A percentile compares a stretch with the other conserved stretches of the same genome.
These are phyloP conservation scores for Catharus ustulatus DNA, from an alignment of 2,797 vertebrate species.

Conservation along the genomic window DNA sequence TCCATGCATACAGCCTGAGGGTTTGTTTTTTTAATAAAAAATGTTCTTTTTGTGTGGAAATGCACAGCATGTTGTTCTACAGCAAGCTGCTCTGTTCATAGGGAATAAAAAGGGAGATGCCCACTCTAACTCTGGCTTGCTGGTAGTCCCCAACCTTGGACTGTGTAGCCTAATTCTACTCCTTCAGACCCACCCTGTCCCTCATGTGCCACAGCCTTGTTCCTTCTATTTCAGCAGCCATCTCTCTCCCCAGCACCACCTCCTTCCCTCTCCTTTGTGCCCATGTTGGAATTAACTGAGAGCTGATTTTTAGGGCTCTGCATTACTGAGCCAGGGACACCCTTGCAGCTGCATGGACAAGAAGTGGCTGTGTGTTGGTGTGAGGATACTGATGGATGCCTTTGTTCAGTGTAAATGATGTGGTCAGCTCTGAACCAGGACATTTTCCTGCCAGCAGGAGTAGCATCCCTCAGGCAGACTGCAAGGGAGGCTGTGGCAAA, in stretches of 20 bases:
- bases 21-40: not conserved
- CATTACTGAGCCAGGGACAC: not conserved
- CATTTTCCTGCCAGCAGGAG: not conserved
- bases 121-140: not conserved
- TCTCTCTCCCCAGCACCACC: not conserved
- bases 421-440: not conserved
- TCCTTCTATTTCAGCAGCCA: not conserved
- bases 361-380: not conserved
- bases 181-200: not conserved
- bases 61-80: not conserved
- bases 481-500: not conserved
- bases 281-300: not conserved
- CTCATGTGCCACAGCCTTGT: not conserved
- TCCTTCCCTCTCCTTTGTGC: not conserved
- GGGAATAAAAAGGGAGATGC: not conserved
- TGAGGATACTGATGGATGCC: not conserved
- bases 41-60: not conserved
- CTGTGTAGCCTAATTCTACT: not conserved
- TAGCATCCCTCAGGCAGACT: not conserved
- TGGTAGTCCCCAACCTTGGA: not conserved
- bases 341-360: not conserved
- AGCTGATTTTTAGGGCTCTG: not conserved
- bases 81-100: not conserved
- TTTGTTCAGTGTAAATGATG: not conserved
- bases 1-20: not conserved